Base-by-base conservation (phyloP, 2,797 vertebrate genomes). In the Enoplosus armatus region DNA sequence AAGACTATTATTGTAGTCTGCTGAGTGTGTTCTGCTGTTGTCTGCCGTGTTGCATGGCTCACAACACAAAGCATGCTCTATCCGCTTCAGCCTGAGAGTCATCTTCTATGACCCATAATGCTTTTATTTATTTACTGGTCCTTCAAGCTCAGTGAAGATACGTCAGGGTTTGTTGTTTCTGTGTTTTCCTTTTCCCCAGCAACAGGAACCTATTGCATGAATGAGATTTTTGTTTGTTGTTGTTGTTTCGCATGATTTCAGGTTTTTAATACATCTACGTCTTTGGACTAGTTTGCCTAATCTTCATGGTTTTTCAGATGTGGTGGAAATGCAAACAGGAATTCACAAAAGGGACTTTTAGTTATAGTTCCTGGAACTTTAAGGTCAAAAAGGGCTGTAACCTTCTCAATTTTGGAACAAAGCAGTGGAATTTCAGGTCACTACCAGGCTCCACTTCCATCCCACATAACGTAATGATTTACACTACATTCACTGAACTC, bases 31-130 rank as follows among this genome's bases (percentile, higher is more conserved):
- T 1, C 48, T 50, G 24, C 37, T 63, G 43, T 33, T 65, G 55
- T 37, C 64, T 62, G 24, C 26, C 14, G 15, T 56, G 3, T 43
- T 26, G n/a, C 12, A 47, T 15, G 14, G 50, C 61, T 73, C 29
- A 7, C 62, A 60, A 77, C 43, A 72, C 60, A 75, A 78, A 86
- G 39, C 31, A 24, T 24, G 8, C 33, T 69, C 41, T 59, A 70
- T 68, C 31, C 26, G 60, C 47, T 41, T 51, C 35, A 60, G 41
- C 20, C 15, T 22, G 10, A 29, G 48, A 68, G 33, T 47, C 35
- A 35, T 60, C 39, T 31, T 56, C 39, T 4, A 12, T 45, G 22
- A 59, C 41, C 53, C 26, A 54, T 48, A 1, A 11, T 35, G 22
- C 4, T 47, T 72, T 78, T 18, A 82, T 70, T 55, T n/a, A 61